Evolutionary conservation across 2,113 vertebrate species (phyloP), one percentile per base, ranked within the genome.

Genomic region (Martes martes): DNA sequence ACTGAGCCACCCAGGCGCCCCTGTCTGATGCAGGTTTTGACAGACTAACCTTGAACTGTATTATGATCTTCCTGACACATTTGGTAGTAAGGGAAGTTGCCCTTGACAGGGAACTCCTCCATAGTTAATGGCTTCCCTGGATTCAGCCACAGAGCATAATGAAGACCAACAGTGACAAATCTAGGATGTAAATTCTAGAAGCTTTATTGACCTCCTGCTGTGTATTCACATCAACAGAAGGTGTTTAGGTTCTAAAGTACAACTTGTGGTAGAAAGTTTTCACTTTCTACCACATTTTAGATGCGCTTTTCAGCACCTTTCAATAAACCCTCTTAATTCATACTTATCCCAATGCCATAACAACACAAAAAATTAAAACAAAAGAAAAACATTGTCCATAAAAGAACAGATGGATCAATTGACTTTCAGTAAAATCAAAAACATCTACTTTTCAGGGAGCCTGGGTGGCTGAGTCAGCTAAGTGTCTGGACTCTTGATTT

Each of bases 351-450:
- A n/a, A 52, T 16, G 80, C 9, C 73, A 39, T 28, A 55, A 61
- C 9, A 73, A 59, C 6, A 81, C n/a, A 50, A 50, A 85, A 50
- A 31, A 83, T n/a, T 33, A 80, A 59, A 7, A 73, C 21, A 57
- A 47, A 85, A 57, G 19, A 45, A 83, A 92, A 89, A 3, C 45
- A 83, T 39, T 7, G 10, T 67, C 59, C 33, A 11, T 42, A 36
- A 76, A 89, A 78, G 24, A 57, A 67, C 7, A 50, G 3, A 67
- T 9, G 55, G 45, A 82, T 65, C 55, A 8, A 31, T 1, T 50
- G 50, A 7, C 26, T 80, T 94, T 94, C 23, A 76, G 47, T 87
- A 89, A 73, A 95, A 80, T 89, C n/a, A 61, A 85, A 94, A 94
- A 33, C 31, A 81, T 61, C 39, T 69, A 7, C 21, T 55, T 74